Evolutionary conservation across 2,797 vertebrate genomes (phyloP).

Genomic region (Poeciliopsis gracilis): DNA sequence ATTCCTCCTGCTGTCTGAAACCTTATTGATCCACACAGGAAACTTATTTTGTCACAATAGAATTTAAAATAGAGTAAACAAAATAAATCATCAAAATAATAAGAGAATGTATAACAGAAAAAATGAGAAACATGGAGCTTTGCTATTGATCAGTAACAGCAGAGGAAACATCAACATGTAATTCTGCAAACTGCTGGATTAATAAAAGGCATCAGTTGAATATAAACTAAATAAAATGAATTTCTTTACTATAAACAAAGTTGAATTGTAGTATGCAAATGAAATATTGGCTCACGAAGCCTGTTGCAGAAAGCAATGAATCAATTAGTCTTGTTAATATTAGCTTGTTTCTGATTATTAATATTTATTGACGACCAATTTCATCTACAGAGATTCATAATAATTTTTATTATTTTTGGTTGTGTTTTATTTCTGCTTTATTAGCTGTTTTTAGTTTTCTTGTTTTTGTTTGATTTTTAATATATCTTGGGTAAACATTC

Average conservation of each 20-base stretch:
- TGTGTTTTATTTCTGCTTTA: too few relatives aligned
- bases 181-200: background rate
- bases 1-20: background rate
- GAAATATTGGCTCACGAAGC: background rate
- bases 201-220: background rate
- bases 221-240: background rate
- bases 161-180: background rate
- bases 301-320: too few relatives aligned
- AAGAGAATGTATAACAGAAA: background rate
- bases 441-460: too few relatives aligned
- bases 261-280: background rate
- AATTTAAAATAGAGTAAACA: background rate
- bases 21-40: background rate
- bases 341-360: too few relatives aligned
- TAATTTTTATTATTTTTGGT: too few relatives aligned
- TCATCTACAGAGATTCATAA: too few relatives aligned
- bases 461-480: too few relatives aligned
- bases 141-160: background rate
- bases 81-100: background rate
- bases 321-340: too few relatives aligned
- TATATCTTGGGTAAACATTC: too few relatives aligned
- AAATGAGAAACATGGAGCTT: background rate
- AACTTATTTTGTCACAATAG: background rate
- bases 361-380: too few relatives aligned
- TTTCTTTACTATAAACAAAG: background rate